A percentile compares a stretch with the other conserved stretches of the same genome.
Conservation (phyloP, 2,113 vertebrate genomes). For the Alexandromys fortis region DNA sequence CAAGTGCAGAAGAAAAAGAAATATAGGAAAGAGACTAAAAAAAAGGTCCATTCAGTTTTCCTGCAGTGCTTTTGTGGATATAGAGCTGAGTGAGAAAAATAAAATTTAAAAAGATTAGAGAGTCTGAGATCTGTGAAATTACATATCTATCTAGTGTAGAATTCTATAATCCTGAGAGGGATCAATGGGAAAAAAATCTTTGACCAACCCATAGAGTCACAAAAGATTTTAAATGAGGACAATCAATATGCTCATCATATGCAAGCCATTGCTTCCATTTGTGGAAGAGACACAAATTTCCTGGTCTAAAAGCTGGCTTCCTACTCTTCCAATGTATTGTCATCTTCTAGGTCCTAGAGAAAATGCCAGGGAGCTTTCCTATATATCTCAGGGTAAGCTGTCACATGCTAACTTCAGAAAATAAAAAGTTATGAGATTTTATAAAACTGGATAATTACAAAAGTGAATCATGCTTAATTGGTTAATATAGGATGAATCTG, state of each 20-base stretch:
- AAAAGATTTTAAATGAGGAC: no score
- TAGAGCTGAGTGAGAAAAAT: background rate
- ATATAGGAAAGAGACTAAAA: background rate
- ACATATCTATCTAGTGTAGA: no score
- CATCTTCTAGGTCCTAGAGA: background rate
- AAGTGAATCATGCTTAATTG: background rate
- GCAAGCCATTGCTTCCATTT: background rate
- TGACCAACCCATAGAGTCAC: rapidly evolving
- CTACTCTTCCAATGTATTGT: background rate
- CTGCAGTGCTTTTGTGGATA: background rate
- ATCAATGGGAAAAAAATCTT: background rate
- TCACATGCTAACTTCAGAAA: background rate
- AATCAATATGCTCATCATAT: no score
- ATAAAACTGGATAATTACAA: background rate
- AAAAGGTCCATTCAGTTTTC: no score
- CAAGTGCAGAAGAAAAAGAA: no score
- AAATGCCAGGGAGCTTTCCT: background rate
- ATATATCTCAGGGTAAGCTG: background rate
- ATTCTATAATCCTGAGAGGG: background rate
- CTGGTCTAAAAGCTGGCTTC: background rate
- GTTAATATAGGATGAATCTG: background rate
- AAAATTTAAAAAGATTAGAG: background rate
- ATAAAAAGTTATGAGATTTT: background rate
- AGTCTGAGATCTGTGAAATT: no score
- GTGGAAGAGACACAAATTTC: background rate